Conservation (phyloP, 2,113 vertebrate species). For the Elephas maximus region DNA sequence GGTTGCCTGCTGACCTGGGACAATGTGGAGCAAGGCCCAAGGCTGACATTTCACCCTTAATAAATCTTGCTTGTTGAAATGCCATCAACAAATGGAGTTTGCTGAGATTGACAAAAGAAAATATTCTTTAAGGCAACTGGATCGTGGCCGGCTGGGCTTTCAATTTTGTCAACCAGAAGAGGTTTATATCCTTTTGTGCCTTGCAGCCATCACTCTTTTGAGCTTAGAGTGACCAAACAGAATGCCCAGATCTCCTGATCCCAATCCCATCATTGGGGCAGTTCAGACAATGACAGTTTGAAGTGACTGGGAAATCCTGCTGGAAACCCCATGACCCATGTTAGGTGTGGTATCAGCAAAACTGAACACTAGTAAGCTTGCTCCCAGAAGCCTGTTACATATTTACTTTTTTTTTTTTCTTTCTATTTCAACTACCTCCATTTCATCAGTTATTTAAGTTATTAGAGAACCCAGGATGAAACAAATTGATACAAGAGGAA, state of each 20-base stretch:
- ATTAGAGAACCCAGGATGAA: constrained; percentile 38
- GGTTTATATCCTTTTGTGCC: background rate
- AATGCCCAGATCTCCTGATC: background rate
- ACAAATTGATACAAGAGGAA: background rate
- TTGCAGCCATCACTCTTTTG: background rate
- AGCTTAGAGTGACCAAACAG: background rate
- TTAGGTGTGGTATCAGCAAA: background rate
- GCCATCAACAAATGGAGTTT: constrained; percentile 67
- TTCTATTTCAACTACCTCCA: background rate
- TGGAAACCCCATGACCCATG: background rate
- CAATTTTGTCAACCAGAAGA: constrained; percentile 22
- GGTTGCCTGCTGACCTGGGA: constrained; percentile 80
- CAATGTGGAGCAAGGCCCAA: constrained; percentile 74
- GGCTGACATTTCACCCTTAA: constrained; percentile 79
- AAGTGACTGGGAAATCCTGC: background rate
- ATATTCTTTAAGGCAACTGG: background rate
- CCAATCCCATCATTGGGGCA: background rate
- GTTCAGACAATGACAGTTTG: background rate
- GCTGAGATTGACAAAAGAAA: constrained; percentile 71
- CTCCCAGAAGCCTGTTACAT: background rate
- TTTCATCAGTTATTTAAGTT: constrained; percentile 70
- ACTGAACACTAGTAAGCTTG: background rate
- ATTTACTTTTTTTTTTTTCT: background rate
- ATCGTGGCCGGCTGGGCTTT: constrained; percentile 7
- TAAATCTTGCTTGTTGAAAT: constrained; percentile 79